Percentiles rank a stretch among this genome's conserved stretches.
Conservation (phyloP, 2,797 vertebrate genomes). For the Cuniculus paca region DNA sequence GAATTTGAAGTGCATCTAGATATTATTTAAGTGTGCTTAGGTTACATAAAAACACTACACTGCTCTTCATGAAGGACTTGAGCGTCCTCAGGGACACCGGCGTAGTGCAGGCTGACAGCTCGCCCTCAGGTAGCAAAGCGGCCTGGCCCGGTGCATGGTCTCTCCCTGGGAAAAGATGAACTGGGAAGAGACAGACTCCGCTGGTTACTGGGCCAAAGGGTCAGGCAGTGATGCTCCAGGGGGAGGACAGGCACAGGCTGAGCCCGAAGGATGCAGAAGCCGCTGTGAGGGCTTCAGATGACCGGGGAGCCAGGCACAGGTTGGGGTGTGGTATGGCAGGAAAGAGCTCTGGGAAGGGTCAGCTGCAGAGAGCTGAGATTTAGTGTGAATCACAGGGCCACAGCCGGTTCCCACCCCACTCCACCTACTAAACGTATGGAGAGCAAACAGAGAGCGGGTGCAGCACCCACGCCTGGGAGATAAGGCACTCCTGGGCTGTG, state of each 20-base stretch:
- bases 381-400: not conserved
- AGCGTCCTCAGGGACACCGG: not conserved
- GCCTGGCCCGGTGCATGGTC: too few relatives aligned
- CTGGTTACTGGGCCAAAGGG: not conserved
- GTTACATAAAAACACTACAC: not conserved
- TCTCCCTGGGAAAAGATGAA: too few relatives aligned
- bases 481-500: constrained; percentile 48
- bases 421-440: constrained; percentile 9
- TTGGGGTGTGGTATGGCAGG: too few relatives aligned
- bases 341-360: not conserved
- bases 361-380: not conserved
- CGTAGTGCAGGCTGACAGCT: not conserved
- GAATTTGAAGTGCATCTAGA: not conserved
- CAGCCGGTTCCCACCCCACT: not conserved
- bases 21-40: not conserved
- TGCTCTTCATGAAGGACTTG: not conserved
- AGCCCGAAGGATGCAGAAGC: not conserved
- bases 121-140: not conserved
- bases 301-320: fast-evolving
- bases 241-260: fast-evolving
- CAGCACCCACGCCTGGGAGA: not conserved
- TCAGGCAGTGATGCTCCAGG: not conserved
- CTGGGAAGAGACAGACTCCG: not conserved
- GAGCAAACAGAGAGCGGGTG: constrained; percentile 37
- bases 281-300: not conserved